Evolutionary conservation across 2,888 invertebrate species (phyloP).

Genomic region (Perithous albicinctus): DNA sequence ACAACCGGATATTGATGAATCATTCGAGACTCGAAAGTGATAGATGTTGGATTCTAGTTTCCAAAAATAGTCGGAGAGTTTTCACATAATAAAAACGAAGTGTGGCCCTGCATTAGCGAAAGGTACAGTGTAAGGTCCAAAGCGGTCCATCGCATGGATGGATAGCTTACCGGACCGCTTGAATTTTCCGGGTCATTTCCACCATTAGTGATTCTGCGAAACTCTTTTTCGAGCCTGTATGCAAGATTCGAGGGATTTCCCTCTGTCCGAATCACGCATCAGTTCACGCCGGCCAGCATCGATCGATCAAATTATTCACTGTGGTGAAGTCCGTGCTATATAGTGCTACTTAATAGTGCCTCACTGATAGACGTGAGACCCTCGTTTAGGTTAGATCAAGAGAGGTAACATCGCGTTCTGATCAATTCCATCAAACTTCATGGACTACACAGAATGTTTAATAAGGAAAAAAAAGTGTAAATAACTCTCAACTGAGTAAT

Average conservation of each 20-base stretch:
- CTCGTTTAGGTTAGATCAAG: slow-evolving; percentile 2
- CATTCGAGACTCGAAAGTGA: slow-evolving; percentile 46
- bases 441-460: background rate
- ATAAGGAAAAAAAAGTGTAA: background rate
- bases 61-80: slow-evolving; percentile 45
- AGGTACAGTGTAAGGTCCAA: slow-evolving; percentile 28
- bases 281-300: slow-evolving; percentile 46
- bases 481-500: too few relatives aligned
- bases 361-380: slow-evolving; percentile 4
- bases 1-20: slow-evolving; percentile 23
- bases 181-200: slow-evolving; percentile 66
- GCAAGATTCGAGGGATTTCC: slow-evolving; percentile 39
- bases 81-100: slow-evolving; percentile 52
- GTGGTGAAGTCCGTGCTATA: background rate
- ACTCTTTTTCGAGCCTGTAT: slow-evolving; percentile 52
- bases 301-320: slow-evolving; percentile 63
- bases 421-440: background rate
- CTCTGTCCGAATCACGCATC: slow-evolving; percentile 44
- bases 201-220: slow-evolving; percentile 69
- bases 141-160: slow-evolving; percentile 45
- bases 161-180: slow-evolving; percentile 56
- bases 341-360: slow-evolving; percentile 13
- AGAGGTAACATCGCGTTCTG: background rate
- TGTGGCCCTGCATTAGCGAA: slow-evolving; percentile 50
- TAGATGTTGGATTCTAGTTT: slow-evolving; percentile 58